Conservation (phyloP, 2,888 invertebrate species). For the Melolontha melolontha region DNA sequence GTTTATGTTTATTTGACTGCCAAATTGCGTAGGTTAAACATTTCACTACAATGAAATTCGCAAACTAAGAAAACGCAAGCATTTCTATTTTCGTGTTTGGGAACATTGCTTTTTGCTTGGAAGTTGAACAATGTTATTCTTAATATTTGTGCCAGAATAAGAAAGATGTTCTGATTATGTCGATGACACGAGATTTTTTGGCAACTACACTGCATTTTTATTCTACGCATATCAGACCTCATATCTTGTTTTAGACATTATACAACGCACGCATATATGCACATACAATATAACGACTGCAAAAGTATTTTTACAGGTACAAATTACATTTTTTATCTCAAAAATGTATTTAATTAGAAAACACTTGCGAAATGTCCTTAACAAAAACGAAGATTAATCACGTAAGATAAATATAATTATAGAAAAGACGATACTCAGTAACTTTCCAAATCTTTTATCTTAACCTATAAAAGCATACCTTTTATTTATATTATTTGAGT, state of each 20-base stretch:
- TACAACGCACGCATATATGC: background rate
- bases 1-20: background rate
- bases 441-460: conserved; percentile 18
- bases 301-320: too few relatives aligned
- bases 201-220: conserved; percentile 18
- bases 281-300: too few relatives aligned
- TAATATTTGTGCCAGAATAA: conserved; percentile 14
- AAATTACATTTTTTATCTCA: conserved; percentile 4
- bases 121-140: conserved; percentile 3
- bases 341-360: conserved; percentile 17
- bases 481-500: conserved; percentile 10
- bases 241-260: conserved; percentile 8
- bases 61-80: conserved; percentile 9
- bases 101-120: conserved; percentile 13
- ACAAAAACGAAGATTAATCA: conserved; percentile 3
- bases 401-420: conserved; percentile 11
- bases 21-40: conserved; percentile 12
- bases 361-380: conserved; percentile 19
- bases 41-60: conserved; percentile 4
- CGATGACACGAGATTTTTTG: conserved; percentile 27
- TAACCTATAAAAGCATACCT: conserved; percentile 18
- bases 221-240: conserved; percentile 22
- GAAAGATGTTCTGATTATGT: conserved; percentile 27
- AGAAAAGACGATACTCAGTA: background rate
- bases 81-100: conserved; percentile 6